Evolutionary conservation across 2,888 invertebrate genomes (phyloP).

Genomic region (Noctua janthina): DNA sequence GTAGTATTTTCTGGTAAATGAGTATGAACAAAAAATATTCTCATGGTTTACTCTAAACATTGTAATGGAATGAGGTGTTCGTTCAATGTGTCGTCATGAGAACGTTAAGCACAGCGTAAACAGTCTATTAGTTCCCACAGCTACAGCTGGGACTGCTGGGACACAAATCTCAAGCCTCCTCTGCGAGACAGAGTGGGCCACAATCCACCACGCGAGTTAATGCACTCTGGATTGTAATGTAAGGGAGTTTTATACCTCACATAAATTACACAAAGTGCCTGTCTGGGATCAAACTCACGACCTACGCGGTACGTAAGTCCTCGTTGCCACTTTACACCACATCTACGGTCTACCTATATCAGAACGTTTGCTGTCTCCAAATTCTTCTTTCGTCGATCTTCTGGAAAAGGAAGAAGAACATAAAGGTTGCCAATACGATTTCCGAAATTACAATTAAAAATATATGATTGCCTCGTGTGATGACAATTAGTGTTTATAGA

Average conservation of each 20-base stretch:
- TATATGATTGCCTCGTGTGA: not conserved
- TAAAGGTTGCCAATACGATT: not conserved
- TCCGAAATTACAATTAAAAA: not conserved
- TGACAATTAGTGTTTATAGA: constrained; percentile 20
- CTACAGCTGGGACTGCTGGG: not conserved
- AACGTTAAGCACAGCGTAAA: too few relatives aligned
- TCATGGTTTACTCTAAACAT: not conserved
- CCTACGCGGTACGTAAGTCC: not conserved
- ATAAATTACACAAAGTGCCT: not conserved
- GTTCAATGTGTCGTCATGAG: not conserved
- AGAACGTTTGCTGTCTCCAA: not conserved
- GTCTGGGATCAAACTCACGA: not conserved
- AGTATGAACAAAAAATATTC: not conserved
- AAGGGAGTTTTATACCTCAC: too few relatives aligned
- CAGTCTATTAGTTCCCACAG: not conserved
- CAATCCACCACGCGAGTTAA: not conserved
- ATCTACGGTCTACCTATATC: not conserved
- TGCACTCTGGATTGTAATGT: not conserved
- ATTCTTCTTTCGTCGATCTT: not conserved
- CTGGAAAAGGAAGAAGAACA: not conserved
- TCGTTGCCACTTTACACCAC: not conserved
- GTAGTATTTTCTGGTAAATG: too few relatives aligned
- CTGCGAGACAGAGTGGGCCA: not conserved
- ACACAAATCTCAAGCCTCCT: not conserved
- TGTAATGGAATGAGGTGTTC: not conserved